These are phyloP conservation scores for Cyclophora albipunctata DNA, from an alignment of 2,888 invertebrate species.

Conservation along the genomic window DNA sequence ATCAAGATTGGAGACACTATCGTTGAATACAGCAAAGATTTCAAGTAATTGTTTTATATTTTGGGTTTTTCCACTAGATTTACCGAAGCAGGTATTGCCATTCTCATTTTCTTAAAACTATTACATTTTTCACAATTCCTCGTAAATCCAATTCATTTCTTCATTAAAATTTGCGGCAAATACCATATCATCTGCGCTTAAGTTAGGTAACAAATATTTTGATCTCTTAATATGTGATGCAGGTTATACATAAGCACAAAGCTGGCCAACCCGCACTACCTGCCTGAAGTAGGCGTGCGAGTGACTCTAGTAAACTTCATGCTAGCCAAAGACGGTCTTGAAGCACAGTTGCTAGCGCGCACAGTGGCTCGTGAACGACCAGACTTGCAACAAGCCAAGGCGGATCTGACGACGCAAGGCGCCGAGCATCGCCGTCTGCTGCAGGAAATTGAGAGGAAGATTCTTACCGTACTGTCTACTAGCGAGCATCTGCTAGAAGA, in stretches of 20 bases:
- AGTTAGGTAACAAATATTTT: no score
- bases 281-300: slow-evolving; percentile 95
- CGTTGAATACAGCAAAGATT: slow-evolving; percentile 90
- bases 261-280: slow-evolving; percentile 92
- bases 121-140: no score
- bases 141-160: no score
- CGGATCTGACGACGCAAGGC: slow-evolving; percentile 89
- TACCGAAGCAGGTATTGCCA: no score
- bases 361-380: slow-evolving; percentile 94
- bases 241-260: slow-evolving; percentile 96
- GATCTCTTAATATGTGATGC: neutral
- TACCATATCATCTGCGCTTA: no score
- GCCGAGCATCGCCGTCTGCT: slow-evolving; percentile 88
- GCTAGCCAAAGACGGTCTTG: slow-evolving; percentile 90
- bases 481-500: slow-evolving; percentile 83
- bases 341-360: slow-evolving; percentile 91
- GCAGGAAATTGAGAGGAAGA: slow-evolving; percentile 94
- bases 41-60: slow-evolving; percentile 74
- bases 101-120: no score
- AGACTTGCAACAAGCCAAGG: slow-evolving; percentile 92
- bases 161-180: no score
- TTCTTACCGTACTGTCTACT: slow-evolving; percentile 77
- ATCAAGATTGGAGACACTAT: slow-evolving; percentile 93
- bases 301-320: slow-evolving; percentile 94
- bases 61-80: neutral